Percentiles rank a stretch among this genome's conserved stretches.
Evolutionary conservation across 2,113 vertebrate species (phyloP).

Genomic region (Baryphthengus martii): DNA sequence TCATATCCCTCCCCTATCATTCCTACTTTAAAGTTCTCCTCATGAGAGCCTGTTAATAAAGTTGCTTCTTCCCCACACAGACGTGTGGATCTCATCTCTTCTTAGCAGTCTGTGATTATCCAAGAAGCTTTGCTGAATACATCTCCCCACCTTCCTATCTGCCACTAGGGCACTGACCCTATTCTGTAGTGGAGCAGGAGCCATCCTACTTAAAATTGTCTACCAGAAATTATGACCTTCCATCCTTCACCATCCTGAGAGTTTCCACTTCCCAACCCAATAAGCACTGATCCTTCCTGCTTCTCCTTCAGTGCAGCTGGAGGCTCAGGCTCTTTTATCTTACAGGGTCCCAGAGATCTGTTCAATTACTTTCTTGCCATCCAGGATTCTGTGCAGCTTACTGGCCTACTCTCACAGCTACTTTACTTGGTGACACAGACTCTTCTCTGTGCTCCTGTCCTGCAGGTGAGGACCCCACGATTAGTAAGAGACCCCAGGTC

Average conservation of each 20-base stretch:
- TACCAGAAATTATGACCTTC: neutral
- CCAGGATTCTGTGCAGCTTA: neutral
- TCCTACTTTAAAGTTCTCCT: neutral
- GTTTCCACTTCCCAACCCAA: neutral
- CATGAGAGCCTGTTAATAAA: neutral
- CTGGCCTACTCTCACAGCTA: neutral
- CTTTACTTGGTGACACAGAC: neutral
- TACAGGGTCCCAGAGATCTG: neutral
- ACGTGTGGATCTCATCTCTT: neutral
- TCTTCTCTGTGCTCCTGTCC: rapidly evolving
- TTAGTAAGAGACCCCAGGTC: neutral
- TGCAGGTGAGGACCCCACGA: neutral
- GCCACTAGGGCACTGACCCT: neutral
- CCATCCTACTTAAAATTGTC: neutral
- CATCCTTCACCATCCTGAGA: neutral
- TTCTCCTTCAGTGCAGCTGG: rapidly evolving
- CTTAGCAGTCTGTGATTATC: neutral
- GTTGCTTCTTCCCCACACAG: neutral
- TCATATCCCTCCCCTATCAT: neutral
- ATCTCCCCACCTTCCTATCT: rapidly evolving
- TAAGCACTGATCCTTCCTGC: neutral
- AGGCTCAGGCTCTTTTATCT: neutral
- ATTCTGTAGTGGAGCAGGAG: neutral
- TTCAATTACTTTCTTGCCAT: neutral
- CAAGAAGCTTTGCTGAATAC: neutral